Conservation (phyloP, 2,888 invertebrate genomes). For the Phyto melanocephala region DNA sequence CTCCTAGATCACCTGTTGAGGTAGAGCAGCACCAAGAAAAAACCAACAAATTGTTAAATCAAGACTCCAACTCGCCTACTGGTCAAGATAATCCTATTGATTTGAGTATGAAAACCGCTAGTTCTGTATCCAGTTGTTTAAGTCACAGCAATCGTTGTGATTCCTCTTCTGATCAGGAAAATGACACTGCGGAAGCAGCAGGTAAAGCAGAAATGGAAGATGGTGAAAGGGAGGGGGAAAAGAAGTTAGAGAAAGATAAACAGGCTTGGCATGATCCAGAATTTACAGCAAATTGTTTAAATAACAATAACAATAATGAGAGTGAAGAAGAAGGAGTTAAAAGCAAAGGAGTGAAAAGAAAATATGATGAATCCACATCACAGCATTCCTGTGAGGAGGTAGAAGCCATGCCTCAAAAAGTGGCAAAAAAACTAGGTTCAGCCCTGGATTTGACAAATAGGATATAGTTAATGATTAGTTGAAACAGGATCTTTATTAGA, state of each 20-base stretch:
- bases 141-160: conserved; percentile 70
- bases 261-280: conserved; percentile 63
- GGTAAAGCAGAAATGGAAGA: too few species aligned
- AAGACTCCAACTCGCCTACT: conserved; percentile 43
- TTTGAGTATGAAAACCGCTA: conserved; percentile 86
- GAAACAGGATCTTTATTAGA: background rate
- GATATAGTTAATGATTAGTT: background rate
- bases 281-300: conserved; percentile 63
- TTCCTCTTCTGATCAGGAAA: conserved; percentile 41
- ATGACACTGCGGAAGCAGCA: conserved; percentile 25
- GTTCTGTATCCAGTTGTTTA: conserved; percentile 76
- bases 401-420: background rate
- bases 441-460: conserved; percentile 57
- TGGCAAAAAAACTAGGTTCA: background rate
- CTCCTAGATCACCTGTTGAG: conserved; percentile 80
- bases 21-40: conserved; percentile 23
- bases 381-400: background rate
- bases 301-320: conserved; percentile 65
- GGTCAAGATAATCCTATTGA: conserved; percentile 88
- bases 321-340: background rate
- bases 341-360: conserved; percentile 38
- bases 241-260: too few species aligned
- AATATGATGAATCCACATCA: background rate
- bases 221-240: conserved; percentile 60
- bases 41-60: conserved; percentile 71